Percentiles rank a stretch among this genome's conserved stretches.
Conservation (phyloP, 2,113 vertebrate genomes). For the Petroica traversi region DNA sequence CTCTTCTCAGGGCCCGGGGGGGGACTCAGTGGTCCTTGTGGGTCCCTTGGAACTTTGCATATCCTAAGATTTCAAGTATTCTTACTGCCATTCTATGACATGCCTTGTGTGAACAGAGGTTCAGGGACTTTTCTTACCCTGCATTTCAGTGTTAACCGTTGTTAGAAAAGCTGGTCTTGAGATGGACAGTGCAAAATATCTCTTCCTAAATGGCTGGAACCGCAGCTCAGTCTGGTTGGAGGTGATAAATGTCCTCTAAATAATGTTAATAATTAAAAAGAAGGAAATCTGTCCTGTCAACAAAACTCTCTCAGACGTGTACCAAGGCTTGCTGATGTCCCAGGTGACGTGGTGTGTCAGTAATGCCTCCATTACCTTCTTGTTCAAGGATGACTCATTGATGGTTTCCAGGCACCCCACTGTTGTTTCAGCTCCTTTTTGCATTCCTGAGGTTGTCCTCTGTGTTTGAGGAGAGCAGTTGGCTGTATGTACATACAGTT, state of each 20-base stretch:
- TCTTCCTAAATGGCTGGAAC: background rate
- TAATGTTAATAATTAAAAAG: background rate
- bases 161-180: background rate
- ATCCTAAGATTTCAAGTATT: background rate
- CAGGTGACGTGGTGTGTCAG: background rate
- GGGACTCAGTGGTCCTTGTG: background rate
- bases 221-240: background rate
- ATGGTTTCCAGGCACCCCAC: background rate
- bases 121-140: background rate
- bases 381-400: background rate
- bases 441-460: background rate
- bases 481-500: background rate
- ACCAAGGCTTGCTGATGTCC: background rate
- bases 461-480: background rate
- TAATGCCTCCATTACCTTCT: background rate
- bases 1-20: background rate
- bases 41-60: fast-evolving
- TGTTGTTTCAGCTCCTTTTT: background rate
- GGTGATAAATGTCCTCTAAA: background rate
- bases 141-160: background rate
- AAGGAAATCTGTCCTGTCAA: background rate
- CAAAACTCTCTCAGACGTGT: background rate
- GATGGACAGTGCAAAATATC: background rate
- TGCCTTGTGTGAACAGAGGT: background rate
- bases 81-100: fast-evolving